Evolutionary conservation across 2,113 vertebrate genomes (phyloP).

Genomic region (Microtus richardsoni): DNA sequence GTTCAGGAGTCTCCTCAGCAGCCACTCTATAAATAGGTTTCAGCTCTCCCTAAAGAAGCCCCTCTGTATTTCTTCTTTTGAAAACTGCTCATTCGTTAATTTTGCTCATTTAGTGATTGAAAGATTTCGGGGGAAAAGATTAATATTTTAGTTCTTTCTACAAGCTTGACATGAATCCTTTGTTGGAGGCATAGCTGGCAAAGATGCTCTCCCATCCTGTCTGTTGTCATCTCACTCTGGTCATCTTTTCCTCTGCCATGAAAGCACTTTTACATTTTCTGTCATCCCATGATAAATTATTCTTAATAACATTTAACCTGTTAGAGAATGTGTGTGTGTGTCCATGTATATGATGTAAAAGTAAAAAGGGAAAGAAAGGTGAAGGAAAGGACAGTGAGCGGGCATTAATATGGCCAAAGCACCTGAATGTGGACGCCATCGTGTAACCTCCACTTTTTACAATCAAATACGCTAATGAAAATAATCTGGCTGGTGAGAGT

Average conservation of each 20-base stretch:
- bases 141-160: not conserved
- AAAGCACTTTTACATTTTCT: not conserved
- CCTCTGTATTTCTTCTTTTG: not conserved
- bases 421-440: not conserved
- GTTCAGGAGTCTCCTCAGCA: not conserved
- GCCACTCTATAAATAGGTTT: not conserved
- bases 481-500: not conserved
- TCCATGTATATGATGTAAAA: not conserved
- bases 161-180: not conserved
- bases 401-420: not conserved
- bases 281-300: not conserved
- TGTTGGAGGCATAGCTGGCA: too few relatives aligned
- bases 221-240: not conserved
- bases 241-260: not conserved
- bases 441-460: not conserved
- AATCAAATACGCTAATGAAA: not conserved
- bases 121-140: not conserved
- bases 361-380: not conserved
- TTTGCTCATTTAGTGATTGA: not conserved
- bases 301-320: not conserved
- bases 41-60: not conserved
- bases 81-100: not conserved
- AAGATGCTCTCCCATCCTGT: not conserved
- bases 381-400: too few relatives aligned
- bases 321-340: not conserved